Evolutionary conservation across 2,113 vertebrate genomes (phyloP), one percentile per base, ranked within the genome.

Genomic region (Syngnathus floridae): DNA sequence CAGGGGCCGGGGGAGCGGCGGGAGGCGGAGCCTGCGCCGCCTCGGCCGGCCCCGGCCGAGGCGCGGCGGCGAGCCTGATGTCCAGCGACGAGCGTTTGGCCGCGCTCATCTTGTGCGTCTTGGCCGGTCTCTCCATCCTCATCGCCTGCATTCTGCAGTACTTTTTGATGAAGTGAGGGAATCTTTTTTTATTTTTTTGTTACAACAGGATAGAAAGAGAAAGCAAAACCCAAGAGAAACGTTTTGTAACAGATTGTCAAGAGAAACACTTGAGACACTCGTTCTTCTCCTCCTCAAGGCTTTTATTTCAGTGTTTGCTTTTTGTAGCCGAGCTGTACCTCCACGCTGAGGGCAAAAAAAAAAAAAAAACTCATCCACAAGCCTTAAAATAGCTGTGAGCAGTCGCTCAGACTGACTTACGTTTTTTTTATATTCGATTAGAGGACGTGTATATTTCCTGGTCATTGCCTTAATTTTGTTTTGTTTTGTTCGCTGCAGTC

Each of bases 91-190:
- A 97, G 90, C 94, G 95, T 84, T 98, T 95, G 17, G 96, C 96
- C 0, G 92, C 94, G 66, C 90, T 99, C 76, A 94, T 99, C 35
- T 94, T 99, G 72, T 88, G 93, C 35, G 92, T 92, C 80, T 96
- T 97, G 67, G 95, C 95, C 9, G 93, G 89, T 73, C 81, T 98
- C 76, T 98, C 96, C 51, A 91, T 98, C 83, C 79, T 99, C 71
- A 95, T 99, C 58, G 97, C 97, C 89, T 99, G 93, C 91, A 91
- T 99, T 90, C 88, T 99, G 77, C 96, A 99, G 73, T 96, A 97
- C 91, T 95, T 98, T 92, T 94, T 97, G 78, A 93, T 99, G 94
- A 96, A 98, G 93, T 98, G 94, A 92, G 82, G 82, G 87, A 84
- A 79, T 17, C 43, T 21, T 21, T 10, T 51, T 51, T 10, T 14